These are phyloP conservation scores for Eustalomyia histrio DNA, from an alignment of 2,888 invertebrate genomes.

Conservation along the genomic window DNA sequence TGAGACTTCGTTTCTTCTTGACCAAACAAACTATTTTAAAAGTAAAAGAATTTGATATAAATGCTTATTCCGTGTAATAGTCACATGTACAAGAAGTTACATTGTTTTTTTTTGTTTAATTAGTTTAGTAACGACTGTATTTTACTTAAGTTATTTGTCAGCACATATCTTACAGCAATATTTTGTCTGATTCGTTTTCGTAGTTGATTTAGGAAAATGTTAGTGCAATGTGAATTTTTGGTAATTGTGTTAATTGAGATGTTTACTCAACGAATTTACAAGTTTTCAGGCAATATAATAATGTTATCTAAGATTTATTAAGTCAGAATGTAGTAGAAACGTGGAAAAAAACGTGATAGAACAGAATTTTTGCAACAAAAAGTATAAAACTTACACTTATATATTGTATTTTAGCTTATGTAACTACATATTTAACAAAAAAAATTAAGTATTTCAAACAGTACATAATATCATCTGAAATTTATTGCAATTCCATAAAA, in stretches of 20 bases:
- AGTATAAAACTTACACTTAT: no score
- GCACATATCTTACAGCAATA: neutral
- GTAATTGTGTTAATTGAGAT: conserved; percentile 32
- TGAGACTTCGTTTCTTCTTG: no score
- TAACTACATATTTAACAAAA: no score
- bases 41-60: neutral
- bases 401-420: no score
- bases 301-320: neutral
- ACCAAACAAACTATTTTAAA: neutral
- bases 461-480: no score
- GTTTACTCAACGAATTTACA: conserved; percentile 40
- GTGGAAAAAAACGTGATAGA: neutral
- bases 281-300: conserved; percentile 29
- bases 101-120: neutral
- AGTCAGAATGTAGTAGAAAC: neutral
- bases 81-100: no score
- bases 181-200: neutral
- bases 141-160: conserved; percentile 26
- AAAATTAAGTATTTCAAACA: no score
- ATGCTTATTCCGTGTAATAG: no score
- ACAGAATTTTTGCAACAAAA: no score
- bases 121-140: conserved; percentile 31
- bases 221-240: neutral
- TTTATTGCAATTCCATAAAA: no score
- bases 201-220: neutral